Percentiles rank a stretch among this genome's conserved stretches.
These are phyloP conservation scores for Mantis religiosa DNA, from an alignment of 2,888 invertebrate genomes.

Conservation along the genomic window DNA sequence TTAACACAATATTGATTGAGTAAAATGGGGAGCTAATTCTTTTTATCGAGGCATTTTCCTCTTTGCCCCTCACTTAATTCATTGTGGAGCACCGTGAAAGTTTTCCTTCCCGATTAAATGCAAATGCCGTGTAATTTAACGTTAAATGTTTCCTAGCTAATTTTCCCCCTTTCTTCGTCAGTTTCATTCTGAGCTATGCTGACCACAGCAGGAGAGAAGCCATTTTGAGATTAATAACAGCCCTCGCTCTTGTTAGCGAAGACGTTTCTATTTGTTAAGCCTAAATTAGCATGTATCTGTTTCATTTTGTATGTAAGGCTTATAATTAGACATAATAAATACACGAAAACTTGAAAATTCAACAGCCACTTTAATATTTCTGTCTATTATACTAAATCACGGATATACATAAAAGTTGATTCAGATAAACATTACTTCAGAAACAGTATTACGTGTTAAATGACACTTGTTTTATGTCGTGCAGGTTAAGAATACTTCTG, in stretches of 20 bases:
- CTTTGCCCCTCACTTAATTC: background rate
- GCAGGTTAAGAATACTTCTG: too few relatives aligned
- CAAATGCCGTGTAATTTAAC: background rate
- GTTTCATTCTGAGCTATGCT: background rate
- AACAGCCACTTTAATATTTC: too few relatives aligned
- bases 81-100: background rate
- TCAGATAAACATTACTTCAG: too few relatives aligned
- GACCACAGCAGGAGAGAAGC: background rate
- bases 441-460: too few relatives aligned
- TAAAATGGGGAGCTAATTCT: background rate
- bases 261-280: background rate
- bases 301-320: too few relatives aligned
- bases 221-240: background rate
- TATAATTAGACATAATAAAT: too few relatives aligned
- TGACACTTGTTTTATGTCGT: too few relatives aligned
- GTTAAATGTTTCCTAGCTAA: background rate
- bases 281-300: too few relatives aligned
- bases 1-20: background rate
- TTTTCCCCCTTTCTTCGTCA: background rate
- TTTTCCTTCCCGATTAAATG: background rate
- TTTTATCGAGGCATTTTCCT: background rate
- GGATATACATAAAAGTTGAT: too few relatives aligned
- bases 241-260: background rate
- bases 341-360: too few relatives aligned
- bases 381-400: too few relatives aligned